A percentile compares a stretch with the other conserved stretches of the same genome.
These are phyloP conservation scores for Misgurnus anguillicaudatus DNA, from an alignment of 2,113 vertebrate genomes.

Conservation along the genomic window DNA sequence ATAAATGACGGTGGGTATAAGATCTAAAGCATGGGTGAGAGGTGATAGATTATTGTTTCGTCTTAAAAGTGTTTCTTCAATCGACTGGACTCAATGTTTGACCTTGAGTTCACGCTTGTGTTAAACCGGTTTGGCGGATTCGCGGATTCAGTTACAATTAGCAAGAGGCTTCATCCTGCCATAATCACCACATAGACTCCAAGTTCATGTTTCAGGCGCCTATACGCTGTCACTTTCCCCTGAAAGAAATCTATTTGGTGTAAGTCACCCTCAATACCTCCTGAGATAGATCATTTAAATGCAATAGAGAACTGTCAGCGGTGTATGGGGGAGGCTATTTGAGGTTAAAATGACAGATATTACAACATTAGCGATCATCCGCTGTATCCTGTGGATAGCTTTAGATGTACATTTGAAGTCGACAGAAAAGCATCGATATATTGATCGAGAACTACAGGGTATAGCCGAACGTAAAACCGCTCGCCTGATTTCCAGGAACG, in stretches of 20 bases:
- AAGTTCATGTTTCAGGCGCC: constrained; percentile 70
- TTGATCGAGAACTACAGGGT: constrained; percentile 26
- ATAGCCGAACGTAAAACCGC: constrained; percentile 16
- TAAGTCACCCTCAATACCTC: constrained; percentile 27
- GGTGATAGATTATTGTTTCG: constrained; percentile 65
- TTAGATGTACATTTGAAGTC: constrained; percentile 30
- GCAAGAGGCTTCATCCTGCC: constrained; percentile 74
- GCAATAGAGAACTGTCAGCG: neutral
- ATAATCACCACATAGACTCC: constrained; percentile 50
- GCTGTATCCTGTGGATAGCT: neutral
- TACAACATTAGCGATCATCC: neutral
- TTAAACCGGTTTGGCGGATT: constrained; percentile 68
- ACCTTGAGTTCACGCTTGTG: constrained; percentile 74
- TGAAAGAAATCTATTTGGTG: constrained; percentile 47
- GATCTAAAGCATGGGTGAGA: constrained; percentile 32
- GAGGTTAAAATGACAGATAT: neutral
- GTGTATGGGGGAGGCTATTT: neutral
- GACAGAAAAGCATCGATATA: constrained; percentile 36
- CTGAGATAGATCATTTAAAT: constrained; percentile 9
- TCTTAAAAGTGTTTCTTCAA: constrained; percentile 54
- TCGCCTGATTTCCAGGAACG: constrained; percentile 25
- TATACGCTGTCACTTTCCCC: constrained; percentile 42
- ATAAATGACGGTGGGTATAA: constrained; percentile 34
- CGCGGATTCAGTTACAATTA: constrained; percentile 80
- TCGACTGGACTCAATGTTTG: constrained; percentile 70